These are phyloP conservation scores for Larimichthys polyactis DNA, from an alignment of 2,113 vertebrate species.

Conservation along the genomic window DNA sequence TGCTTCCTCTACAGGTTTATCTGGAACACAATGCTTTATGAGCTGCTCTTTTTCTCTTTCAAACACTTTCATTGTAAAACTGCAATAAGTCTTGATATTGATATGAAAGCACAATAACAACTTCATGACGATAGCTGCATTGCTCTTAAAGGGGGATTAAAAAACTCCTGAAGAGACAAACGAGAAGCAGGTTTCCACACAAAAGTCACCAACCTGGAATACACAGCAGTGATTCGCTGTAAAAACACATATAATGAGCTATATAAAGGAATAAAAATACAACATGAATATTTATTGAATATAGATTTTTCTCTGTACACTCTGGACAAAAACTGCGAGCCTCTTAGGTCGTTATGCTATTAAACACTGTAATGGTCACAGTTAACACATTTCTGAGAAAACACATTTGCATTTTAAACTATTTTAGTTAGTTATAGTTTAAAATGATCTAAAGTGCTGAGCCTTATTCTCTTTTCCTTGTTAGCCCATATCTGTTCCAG, in stretches of 20 bases:
- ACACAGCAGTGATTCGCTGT: constrained; percentile 9
- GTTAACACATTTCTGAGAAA: constrained; percentile 71
- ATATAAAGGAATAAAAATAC: constrained; percentile 41
- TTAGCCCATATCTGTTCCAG: constrained; percentile 64
- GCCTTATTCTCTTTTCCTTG: constrained; percentile 60
- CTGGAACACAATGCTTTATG: constrained; percentile 50
- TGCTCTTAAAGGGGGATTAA: constrained; percentile 7
- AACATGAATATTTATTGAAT: constrained; percentile 66
- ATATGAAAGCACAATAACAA: constrained; percentile 12
- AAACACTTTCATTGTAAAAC: constrained; percentile 18
- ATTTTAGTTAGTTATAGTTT: constrained; percentile 57
- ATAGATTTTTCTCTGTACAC: constrained; percentile 54
- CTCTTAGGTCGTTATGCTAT: constrained; percentile 65
- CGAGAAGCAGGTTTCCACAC: constrained; percentile 3
- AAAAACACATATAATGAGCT: constrained; percentile 28
- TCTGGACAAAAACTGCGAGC: constrained; percentile 40
- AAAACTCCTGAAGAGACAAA: constrained; percentile 28
- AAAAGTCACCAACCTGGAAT: constrained; percentile 11
- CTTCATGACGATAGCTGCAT: not conserved
- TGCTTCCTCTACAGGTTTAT: constrained; percentile 66
- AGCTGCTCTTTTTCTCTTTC: constrained; percentile 27
- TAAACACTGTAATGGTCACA: constrained; percentile 62
- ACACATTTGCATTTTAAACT: constrained; percentile 64
- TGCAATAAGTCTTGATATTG: not conserved
- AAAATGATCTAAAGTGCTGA: constrained; percentile 75